Conservation (phyloP, 2,888 invertebrate genomes). For the Monoplex corrugatus region DNA sequence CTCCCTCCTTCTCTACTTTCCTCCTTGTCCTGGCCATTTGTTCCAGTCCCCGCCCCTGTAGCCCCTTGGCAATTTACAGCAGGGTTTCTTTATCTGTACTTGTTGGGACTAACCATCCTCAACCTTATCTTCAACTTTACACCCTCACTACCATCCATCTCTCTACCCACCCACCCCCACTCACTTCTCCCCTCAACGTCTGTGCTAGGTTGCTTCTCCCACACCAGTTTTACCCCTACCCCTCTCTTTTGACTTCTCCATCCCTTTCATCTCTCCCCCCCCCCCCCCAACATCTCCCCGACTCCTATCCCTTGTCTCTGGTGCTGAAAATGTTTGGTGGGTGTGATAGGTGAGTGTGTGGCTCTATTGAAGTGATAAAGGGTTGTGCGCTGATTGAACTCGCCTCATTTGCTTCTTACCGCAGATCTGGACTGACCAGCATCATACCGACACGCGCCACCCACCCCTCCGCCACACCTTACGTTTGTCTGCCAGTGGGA, state of each 20-base stretch:
- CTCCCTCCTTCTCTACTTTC: not conserved
- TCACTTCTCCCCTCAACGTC: not conserved
- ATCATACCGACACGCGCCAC: too few species aligned
- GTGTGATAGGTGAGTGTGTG: not conserved
- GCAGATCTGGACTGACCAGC: not conserved
- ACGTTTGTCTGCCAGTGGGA: too few species aligned
- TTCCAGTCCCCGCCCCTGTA: not conserved
- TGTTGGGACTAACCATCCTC: slow-evolving; percentile 13
- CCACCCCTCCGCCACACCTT: too few species aligned
- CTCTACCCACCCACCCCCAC: not conserved
- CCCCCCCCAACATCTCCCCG: not conserved
- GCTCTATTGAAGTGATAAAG: not conserved
- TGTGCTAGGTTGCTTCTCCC: too few species aligned
- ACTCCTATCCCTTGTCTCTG: not conserved
- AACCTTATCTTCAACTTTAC: not conserved
- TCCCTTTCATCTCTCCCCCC: not conserved
- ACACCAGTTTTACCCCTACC: not conserved
- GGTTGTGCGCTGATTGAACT: slow-evolving; percentile 10
- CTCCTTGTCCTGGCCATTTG: too few species aligned
- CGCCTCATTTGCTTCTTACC: not conserved
- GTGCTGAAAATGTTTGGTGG: slow-evolving; percentile 10
- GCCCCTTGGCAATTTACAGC: slow-evolving; percentile 19
- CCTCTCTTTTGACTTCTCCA: too few species aligned
- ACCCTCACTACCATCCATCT: not conserved
- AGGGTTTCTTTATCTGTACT: slow-evolving; percentile 30